phyloP scores from a whole-genome alignment of 2,888 invertebrate species.

The Campoplex capitator region DNA sequence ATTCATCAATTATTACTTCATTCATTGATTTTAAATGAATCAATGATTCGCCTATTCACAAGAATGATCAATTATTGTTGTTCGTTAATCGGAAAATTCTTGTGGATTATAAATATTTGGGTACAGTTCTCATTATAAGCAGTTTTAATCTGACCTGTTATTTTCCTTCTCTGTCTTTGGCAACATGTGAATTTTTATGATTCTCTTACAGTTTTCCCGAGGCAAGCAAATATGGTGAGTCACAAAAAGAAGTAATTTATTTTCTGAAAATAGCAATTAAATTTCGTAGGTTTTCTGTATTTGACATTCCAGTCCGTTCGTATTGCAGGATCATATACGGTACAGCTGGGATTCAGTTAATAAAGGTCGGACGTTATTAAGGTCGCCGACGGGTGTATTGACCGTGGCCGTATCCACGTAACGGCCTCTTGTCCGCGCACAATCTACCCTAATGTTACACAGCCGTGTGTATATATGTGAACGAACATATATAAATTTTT shows the following conservation, averaged over 20 bases:
- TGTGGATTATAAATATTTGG: neutral
- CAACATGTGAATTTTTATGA: neutral
- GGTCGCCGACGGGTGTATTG: conserved; percentile 64
- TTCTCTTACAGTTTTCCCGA: conserved; percentile 6
- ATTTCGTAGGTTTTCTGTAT: conserved; percentile 24
- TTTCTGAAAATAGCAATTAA: conserved; percentile 23
- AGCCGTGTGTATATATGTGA: conserved; percentile 31
- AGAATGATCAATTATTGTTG: neutral
- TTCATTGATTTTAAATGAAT: neutral
- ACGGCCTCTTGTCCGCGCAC: conserved; percentile 45
- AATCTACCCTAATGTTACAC: conserved; percentile 50
- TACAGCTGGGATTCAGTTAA: conserved; percentile 68
- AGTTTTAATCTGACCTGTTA: neutral
- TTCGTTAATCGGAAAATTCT: neutral
- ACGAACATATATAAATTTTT: conserved; percentile 28
- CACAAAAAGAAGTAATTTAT: conserved; percentile 12
- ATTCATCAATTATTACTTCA: neutral
- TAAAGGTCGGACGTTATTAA: conserved; percentile 68
- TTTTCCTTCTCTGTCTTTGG: neutral
- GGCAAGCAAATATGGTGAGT: neutral
- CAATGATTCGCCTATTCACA: too few species aligned
- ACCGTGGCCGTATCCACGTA: conserved; percentile 58
- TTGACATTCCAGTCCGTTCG: conserved; percentile 32
- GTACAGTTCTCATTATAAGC: neutral
- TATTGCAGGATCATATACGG: conserved; percentile 31